Percentiles rank a stretch among this genome's conserved stretches.
Conservation (phyloP, 2,888 invertebrate genomes). For the Tenthredo amoena region DNA sequence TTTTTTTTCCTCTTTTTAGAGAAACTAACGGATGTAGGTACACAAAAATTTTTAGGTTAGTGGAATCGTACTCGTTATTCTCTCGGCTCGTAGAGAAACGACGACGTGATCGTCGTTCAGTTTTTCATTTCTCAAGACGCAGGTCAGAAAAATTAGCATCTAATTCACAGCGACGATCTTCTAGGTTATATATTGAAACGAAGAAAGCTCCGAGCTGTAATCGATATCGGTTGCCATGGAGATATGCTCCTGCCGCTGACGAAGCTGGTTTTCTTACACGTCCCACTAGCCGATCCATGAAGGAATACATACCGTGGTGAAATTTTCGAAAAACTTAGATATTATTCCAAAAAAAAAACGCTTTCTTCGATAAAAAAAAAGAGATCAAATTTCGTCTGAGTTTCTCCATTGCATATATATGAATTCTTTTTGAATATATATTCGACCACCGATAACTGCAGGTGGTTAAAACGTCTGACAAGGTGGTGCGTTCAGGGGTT, state of each 20-base stretch:
- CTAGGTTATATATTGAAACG: neutral
- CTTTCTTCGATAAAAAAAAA: neutral
- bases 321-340: neutral
- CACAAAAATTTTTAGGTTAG: no score
- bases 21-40: no score
- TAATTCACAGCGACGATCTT: neutral
- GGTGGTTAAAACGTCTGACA: neutral
- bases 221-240: constrained; percentile 77
- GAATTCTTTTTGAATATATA: neutral
- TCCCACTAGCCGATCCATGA: neutral
- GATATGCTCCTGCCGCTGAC: constrained; percentile 66
- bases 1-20: no score
- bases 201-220: constrained; percentile 63
- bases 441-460: neutral
- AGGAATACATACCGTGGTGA: neutral
- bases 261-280: constrained; percentile 17
- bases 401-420: neutral
- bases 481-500: constrained; percentile 6
- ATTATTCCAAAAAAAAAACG: no score
- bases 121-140: neutral
- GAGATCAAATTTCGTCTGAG: neutral
- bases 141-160: neutral
- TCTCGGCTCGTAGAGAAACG: neutral
- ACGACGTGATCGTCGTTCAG: neutral
- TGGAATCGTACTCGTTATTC: no score